Evolutionary conservation across 2,797 vertebrate genomes (phyloP), one percentile per base, ranked within the genome.

Genomic region (Vespertilio murinus): DNA sequence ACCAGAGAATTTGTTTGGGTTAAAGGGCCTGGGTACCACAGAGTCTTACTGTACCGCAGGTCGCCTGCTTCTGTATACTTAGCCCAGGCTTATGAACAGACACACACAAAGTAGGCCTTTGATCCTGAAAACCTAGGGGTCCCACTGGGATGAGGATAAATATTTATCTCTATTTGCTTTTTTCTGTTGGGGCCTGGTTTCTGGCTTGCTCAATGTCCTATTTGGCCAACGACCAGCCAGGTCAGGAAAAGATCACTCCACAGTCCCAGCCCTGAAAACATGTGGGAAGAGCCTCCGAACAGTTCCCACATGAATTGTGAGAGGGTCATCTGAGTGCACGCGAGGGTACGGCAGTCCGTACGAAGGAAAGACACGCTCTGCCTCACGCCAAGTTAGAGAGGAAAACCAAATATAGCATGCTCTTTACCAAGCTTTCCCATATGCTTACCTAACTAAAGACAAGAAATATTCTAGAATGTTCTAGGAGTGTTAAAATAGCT

Each of bases 161-260:
- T 90, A 97, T 97, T 97, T 97, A 95, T 97, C 91, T 96, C 91
- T 93, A 67, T 95, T 94, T 96, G 86, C 80, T 93, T 97, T 94
- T 95, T 96, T 94, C 84, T 80, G 42, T 79, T 95, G 78, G 38
- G 70, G 94, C 78, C 93, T 94, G 82, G 84, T 77, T 96, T 96
- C 87, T 97, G 95, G 96, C 91, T 96, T 96, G 30, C 61, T 91
- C 83, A 94, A 96, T 79, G 91, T 97, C 96, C 96, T 95, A 96
- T 96, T 83, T 97, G 97, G 97, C 95, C 70, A 94, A 92, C 85
- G 59, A 94, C 96, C 97, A 97, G 96, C 54, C 95, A 97, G 96
- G 94, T 97, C 97, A 97, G 97, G 96, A 97, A 97, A 96, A 96
- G 97, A 97, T 97, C 96, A 97, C 84, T 93, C 95, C 87, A 95